Conservation (phyloP, 2,888 invertebrate species). For the Sphinx pinastri region DNA sequence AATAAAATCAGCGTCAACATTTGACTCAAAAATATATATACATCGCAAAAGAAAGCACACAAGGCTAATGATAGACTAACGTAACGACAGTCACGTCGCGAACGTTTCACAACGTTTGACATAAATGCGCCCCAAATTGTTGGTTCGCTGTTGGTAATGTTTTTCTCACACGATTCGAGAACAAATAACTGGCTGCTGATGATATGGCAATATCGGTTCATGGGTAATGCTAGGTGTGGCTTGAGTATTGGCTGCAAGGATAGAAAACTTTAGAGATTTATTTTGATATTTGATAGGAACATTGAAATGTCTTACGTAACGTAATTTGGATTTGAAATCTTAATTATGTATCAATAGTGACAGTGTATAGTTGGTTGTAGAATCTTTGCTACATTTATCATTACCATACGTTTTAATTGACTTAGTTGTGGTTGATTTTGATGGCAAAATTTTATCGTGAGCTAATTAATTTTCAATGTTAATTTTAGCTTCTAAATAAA, state of each 20-base stretch:
- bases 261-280: neutral
- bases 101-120: conserved; percentile 76
- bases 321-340: neutral
- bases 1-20: neutral
- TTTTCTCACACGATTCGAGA: conserved; percentile 82
- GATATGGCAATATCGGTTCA: conserved; percentile 75
- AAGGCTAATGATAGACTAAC: conserved; percentile 31
- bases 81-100: conserved; percentile 59
- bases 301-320: no score
- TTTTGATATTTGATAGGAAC: no score
- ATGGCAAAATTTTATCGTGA: no score
- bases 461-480: no score
- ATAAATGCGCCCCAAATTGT: conserved; percentile 70
- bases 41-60: neutral
- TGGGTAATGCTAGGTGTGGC: conserved; percentile 66
- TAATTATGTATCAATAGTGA: no score
- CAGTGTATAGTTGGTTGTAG: no score
- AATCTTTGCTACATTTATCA: no score
- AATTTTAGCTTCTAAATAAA: no score
- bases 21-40: neutral
- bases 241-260: conserved; percentile 37
- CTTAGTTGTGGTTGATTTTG: no score
- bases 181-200: conserved; percentile 80
- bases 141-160: conserved; percentile 68
- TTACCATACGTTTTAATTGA: no score